Percentiles rank a stretch among this genome's conserved stretches.
phyloP scores from a whole-genome alignment of 2,113 vertebrate genomes.

The Mus spicilegus region DNA sequence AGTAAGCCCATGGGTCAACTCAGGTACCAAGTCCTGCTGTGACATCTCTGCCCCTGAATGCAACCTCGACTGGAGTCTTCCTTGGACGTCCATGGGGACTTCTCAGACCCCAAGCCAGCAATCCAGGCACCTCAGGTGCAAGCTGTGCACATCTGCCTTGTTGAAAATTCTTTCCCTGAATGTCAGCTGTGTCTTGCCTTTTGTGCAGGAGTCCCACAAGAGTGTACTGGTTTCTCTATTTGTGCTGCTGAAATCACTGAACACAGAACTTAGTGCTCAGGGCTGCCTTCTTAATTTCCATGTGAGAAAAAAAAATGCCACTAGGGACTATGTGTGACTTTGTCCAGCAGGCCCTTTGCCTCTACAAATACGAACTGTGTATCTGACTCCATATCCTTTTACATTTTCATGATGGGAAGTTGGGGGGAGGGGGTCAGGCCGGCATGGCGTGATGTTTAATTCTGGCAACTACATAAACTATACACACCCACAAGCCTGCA shows the following conservation, averaged over 20 bases:
- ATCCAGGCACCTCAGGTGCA: background rate
- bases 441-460: background rate
- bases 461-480: background rate
- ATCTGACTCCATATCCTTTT: background rate
- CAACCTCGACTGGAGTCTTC: background rate
- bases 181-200: background rate
- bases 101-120: background rate
- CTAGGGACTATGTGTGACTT: background rate
- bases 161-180: background rate
- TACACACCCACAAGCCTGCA: background rate
- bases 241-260: background rate
- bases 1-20: background rate
- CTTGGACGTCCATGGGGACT: rapidly evolving
- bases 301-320: background rate
- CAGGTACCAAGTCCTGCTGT: background rate
- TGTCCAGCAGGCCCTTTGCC: background rate
- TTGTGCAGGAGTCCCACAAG: background rate
- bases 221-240: background rate
- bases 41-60: rapidly evolving
- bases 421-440: no score
- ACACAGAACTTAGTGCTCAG: background rate
- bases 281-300: background rate
- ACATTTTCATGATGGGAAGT: background rate
- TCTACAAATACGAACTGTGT: background rate
- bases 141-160: background rate